Evolutionary conservation across 1,140 invertebrate species (phyloP).

Genomic region (Melanaphis sacchari): DNA sequence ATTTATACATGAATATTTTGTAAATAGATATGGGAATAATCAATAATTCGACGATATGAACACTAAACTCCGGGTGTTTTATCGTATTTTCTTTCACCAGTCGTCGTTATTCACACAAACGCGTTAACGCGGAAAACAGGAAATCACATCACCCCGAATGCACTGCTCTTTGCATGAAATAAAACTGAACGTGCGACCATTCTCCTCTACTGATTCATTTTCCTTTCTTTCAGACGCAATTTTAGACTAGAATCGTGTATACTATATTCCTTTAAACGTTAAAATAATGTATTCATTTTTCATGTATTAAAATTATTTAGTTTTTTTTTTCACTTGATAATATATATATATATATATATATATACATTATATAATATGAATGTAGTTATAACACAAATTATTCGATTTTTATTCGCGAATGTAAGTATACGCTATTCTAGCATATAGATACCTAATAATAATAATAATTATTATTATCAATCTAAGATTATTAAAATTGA

Average conservation of each 20-base stretch:
- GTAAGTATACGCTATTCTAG: too few relatives aligned
- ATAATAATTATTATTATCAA: too few relatives aligned
- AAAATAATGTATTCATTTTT: too few relatives aligned
- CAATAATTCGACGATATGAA: not conserved
- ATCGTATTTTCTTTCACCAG: not conserved
- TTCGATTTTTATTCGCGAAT: too few relatives aligned
- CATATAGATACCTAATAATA: too few relatives aligned
- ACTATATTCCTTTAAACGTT: not conserved
- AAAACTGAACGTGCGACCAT: not conserved
- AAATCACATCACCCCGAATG: not conserved
- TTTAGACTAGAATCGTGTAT: not conserved
- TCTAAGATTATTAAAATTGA: too few relatives aligned
- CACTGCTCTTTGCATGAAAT: not conserved
- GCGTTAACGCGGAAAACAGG: not conserved
- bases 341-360: too few relatives aligned
- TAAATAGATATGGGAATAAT: not conserved
- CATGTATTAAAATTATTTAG: not conserved
- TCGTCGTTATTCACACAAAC: not conserved
- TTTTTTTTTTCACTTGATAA: too few relatives aligned
- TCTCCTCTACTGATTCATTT: not conserved
- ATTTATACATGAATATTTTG: not conserved
- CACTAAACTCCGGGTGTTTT: too few relatives aligned
- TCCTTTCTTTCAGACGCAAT: not conserved
- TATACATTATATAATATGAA: too few relatives aligned
- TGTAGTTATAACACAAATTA: too few relatives aligned